These are phyloP conservation scores for Sphaerophoria rueppellii DNA, from an alignment of 2,888 invertebrate genomes.

Conservation along the genomic window DNA sequence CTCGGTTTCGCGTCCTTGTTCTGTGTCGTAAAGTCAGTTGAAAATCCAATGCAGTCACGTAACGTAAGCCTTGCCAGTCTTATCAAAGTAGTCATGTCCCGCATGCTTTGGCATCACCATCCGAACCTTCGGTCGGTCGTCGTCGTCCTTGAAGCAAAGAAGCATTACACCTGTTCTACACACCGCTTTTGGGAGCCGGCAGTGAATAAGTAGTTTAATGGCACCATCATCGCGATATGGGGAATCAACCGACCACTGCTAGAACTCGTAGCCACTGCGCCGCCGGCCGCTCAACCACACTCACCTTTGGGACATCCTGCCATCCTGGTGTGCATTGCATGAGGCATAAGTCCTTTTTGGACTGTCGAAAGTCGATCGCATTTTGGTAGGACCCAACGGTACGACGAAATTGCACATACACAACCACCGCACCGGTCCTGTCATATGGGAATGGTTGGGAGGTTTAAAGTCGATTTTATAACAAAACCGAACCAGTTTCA, in stretches of 20 bases:
- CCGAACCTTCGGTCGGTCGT: too few species aligned
- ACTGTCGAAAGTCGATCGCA: slow-evolving; percentile 51
- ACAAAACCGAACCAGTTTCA: neutral
- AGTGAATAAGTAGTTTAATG: slow-evolving; percentile 50
- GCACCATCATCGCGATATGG: slow-evolving; percentile 53
- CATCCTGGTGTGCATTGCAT: slow-evolving; percentile 46
- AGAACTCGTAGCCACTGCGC: neutral
- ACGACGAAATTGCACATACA: neutral
- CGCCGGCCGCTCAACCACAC: neutral
- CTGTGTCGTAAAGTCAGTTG: slow-evolving; percentile 53
- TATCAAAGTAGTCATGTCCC: slow-evolving; percentile 60
- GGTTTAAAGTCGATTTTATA: neutral
- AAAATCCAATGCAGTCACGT: slow-evolving; percentile 65
- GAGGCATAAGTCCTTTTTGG: slow-evolving; percentile 59
- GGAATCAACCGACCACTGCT: slow-evolving; percentile 47
- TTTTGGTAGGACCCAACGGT: slow-evolving; percentile 7
- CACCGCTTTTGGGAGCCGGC: slow-evolving; percentile 40
- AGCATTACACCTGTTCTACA: slow-evolving; percentile 71
- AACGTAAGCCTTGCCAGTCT: slow-evolving; percentile 67
- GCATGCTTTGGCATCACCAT: slow-evolving; percentile 30
- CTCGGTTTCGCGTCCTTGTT: slow-evolving; percentile 37
- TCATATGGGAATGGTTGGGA: neutral
- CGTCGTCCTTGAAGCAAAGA: slow-evolving; percentile 15
- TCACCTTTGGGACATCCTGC: slow-evolving; percentile 55
- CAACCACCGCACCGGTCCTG: neutral